Base-by-base conservation (phyloP, 2,113 vertebrate species). In the Dromaius novaehollandiae region DNA sequence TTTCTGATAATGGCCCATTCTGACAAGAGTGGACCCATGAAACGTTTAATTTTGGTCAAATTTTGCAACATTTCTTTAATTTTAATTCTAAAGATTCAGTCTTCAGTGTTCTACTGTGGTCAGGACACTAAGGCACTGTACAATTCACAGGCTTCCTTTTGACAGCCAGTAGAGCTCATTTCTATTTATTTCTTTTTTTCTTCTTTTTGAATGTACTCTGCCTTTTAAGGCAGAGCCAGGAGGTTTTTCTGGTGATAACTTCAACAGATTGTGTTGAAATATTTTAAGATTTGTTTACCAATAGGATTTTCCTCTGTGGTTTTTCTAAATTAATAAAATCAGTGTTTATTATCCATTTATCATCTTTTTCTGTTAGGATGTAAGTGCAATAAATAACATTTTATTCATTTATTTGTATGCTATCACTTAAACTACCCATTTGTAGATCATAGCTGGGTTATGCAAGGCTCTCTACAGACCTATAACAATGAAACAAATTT, bases 401-500 rank as follows among this genome's bases (percentile, higher is more conserved):
- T 82, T 53, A 53, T 61, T 92, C 2, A 53, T 80, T 71, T 79
- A 38, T 86, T 79, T 73, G 6, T 28, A 7, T 63, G 26, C 11
- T 87, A 16, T 32, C 58, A 26, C 53, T 84, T 64, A 94, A 65
- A 32, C 3, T 7, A 13, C n/a, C 7, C 25, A 11, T 34, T 58
- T 91, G 66, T 66, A 53, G n/a, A 61, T 58, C 14, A n/a, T n/a
- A 58, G 48, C 30, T 75, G 18, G 15, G 38, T 87, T 91, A 55
- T 50, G 53, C 38, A 76, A 73, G 40, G 36, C 34, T 58, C 70
- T 87, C 48, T 85, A 58, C 65, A 95, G 82, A 66, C 66, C 78
- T 92, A 7, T 86, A 95, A 89, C 61, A 95, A 92, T 88, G 76
- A 88, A 93, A 71, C 44, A 61, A 73, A 22, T 26, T 61, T 89